phyloP scores from a whole-genome alignment of 2,797 vertebrate species.

The Pelochelys cantorii region DNA sequence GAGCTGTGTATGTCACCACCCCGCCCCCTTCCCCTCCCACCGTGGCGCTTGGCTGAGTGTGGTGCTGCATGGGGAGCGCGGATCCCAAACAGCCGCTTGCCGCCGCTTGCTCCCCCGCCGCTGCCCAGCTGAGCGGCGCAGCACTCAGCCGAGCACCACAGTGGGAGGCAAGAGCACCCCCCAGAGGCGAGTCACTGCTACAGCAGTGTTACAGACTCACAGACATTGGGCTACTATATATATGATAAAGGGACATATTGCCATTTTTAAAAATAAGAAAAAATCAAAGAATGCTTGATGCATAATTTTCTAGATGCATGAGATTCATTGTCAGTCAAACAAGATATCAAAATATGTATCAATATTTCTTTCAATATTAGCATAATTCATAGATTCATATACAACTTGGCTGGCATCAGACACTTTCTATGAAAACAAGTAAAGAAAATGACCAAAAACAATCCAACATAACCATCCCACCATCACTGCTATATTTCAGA shows the following conservation, averaged over 20 bases:
- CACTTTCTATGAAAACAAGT: conserved; percentile 46
- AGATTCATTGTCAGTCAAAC: neutral
- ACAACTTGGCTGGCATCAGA: conserved; percentile 22
- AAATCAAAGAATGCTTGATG: neutral
- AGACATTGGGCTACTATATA: too few relatives aligned
- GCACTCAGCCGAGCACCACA: too few relatives aligned
- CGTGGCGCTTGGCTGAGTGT: too few relatives aligned
- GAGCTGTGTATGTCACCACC: too few relatives aligned
- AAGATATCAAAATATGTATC: conserved; percentile 50
- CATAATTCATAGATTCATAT: conserved; percentile 43
- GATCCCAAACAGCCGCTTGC: too few relatives aligned
- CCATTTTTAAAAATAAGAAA: neutral
- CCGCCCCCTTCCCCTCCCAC: too few relatives aligned
- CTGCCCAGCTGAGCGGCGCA: too few relatives aligned
- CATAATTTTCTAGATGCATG: neutral
- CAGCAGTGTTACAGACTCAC: too few relatives aligned
- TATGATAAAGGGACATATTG: neutral
- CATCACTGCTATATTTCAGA: conserved; percentile 35
- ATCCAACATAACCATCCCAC: neutral
- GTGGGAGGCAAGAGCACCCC: too few relatives aligned
- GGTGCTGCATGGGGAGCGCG: too few relatives aligned
- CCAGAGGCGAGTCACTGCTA: too few relatives aligned
- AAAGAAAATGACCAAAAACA: conserved; percentile 19
- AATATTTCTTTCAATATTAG: conserved; percentile 45
- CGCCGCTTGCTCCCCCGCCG: too few relatives aligned